A percentile compares a stretch with the other conserved stretches of the same genome.
These are phyloP conservation scores for Pteronura brasiliensis DNA, from an alignment of 2,113 vertebrate species.

Conservation along the genomic window DNA sequence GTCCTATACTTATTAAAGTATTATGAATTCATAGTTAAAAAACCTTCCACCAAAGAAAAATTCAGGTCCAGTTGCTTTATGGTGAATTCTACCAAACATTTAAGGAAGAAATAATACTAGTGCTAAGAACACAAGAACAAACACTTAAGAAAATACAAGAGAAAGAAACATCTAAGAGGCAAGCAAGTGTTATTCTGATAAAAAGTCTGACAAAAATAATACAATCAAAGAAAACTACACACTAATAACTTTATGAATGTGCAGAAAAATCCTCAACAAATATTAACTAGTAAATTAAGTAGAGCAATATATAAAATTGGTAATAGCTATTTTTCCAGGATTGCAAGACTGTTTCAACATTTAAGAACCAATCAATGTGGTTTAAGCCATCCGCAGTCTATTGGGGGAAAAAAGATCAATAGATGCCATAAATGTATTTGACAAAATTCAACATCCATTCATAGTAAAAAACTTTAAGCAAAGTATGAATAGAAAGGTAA, in stretches of 20 bases:
- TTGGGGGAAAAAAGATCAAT: not conserved
- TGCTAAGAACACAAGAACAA: not conserved
- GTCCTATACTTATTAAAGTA: not conserved
- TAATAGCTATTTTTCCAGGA: not conserved
- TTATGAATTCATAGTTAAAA: not conserved
- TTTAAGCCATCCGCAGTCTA: not conserved
- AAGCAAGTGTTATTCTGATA: not conserved
- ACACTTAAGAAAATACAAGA: not conserved
- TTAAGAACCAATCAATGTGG: not conserved
- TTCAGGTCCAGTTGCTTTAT: not conserved
- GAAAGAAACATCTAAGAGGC: not conserved
- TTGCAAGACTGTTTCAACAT: not conserved
- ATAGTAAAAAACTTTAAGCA: not conserved
- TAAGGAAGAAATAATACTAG: not conserved
- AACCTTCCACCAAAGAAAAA: not conserved
- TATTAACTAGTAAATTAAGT: not conserved
- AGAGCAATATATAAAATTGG: not conserved
- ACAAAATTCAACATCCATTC: not conserved
- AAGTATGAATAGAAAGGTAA: not conserved
- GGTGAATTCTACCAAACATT: not conserved
- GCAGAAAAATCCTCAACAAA: not conserved
- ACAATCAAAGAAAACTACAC: not conserved
- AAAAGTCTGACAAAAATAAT: not conserved
- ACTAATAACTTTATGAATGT: not conserved
- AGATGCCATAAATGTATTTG: not conserved